Evolutionary conservation across 2,888 invertebrate species (phyloP), one percentile per base, ranked within the genome.

Genomic region (Heteropelma amictum): DNA sequence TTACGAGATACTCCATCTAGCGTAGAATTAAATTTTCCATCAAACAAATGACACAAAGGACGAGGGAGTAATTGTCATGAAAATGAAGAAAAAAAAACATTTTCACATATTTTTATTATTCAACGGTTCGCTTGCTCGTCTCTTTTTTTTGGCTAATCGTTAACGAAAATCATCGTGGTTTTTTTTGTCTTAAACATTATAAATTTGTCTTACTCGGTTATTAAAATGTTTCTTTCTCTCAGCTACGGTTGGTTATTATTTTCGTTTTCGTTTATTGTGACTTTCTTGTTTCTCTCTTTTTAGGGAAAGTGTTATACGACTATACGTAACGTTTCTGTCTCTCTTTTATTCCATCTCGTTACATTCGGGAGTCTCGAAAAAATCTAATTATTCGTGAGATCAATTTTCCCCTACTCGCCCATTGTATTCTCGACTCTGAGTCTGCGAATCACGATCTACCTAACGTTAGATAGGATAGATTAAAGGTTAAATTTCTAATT

Each of bases 141-240:
- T 81, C 77, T 72, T 76, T 67, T 75, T 76, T 79, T 80, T 79
- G 77, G 78, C 83, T 83, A 84, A 83, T 81, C 75, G 73, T 81
- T 81, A 82, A 82, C 67, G 75, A 81, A 81, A 82, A 81, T 82
- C 80, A 82, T 82, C 76, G 77, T 79, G 73, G 77, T 79, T 77
- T 63, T 76, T 78, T 76, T 77, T 72, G 72, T n/a, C 78, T 78
- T 82, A 82, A 80, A 82, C 82, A 77, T 84, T 81, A 85, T 79
- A 82, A 85, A 85, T 81, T 83, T 81, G 79, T 84, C 80, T 82
- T 80, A 64, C 54, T 73, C 64, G 79, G 80, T 78, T 84, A 85
- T 85, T 84, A 81, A 84, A 83, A 83, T 12, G 38, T 12, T n/a
- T n/a, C n/a, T n/a, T n/a, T n/a, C n/a, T n/a, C n/a, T n/a, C n/a